phyloP scores from a whole-genome alignment of 2,113 vertebrate genomes.

The Thalassoma bifasciatum region DNA sequence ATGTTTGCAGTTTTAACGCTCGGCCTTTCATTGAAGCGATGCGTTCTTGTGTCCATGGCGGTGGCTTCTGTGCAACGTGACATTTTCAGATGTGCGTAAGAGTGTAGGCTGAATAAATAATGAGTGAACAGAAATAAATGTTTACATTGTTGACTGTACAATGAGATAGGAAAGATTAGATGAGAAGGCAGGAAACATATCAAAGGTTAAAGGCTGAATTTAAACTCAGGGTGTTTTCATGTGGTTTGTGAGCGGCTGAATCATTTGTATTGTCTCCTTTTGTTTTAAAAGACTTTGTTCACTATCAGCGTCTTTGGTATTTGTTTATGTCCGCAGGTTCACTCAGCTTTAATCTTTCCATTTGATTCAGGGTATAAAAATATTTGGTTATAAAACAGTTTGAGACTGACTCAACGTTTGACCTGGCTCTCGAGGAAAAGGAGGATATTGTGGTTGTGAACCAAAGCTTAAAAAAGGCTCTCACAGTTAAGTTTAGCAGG shows the following conservation, averaged over 20 bases:
- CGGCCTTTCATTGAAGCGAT: neutral
- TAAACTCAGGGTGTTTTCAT: constrained; percentile 13
- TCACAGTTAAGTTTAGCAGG: constrained; percentile 90
- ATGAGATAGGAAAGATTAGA: neutral
- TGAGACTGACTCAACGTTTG: too few species aligned
- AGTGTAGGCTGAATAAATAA: constrained; percentile 1
- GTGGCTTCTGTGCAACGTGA: constrained; percentile 6
- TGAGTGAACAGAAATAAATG: neutral
- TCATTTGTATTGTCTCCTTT: neutral
- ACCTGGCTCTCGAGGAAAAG: neutral
- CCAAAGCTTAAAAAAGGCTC: constrained; percentile 44
- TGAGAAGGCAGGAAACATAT: neutral
- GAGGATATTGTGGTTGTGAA: neutral
- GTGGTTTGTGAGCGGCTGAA: neutral
- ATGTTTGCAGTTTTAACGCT: neutral
- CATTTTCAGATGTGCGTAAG: constrained; percentile 13
- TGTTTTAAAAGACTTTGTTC: neutral
- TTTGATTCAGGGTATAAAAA: neutral
- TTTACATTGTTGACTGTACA: neutral
- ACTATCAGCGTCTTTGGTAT: neutral
- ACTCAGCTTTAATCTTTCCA: neutral
- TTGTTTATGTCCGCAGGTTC: neutral
- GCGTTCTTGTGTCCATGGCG: neutral
- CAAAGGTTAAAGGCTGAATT: neutral
- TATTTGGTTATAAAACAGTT: neutral